These are phyloP conservation scores for Formica selysi DNA, from an alignment of 1,140 invertebrate genomes.

Conservation along the genomic window DNA sequence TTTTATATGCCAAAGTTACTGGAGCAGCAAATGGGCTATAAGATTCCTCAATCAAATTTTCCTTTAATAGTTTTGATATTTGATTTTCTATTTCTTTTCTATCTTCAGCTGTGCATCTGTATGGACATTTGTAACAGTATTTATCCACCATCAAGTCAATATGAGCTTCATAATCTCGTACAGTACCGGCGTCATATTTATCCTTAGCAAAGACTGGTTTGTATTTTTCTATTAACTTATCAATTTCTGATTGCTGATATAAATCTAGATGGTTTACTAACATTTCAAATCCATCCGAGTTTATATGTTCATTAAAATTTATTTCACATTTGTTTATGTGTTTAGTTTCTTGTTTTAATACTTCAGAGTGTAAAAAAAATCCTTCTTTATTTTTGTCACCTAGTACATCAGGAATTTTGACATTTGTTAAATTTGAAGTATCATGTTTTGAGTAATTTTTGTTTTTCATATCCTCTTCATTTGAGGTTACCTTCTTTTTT, in stretches of 20 bases:
- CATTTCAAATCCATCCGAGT: constrained; percentile 12
- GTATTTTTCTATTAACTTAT: constrained; percentile 22
- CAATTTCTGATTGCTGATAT: constrained; percentile 1
- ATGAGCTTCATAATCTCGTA: neutral
- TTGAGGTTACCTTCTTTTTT: neutral
- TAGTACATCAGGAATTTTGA: too few relatives aligned
- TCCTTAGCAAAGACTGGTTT: constrained; percentile 36
- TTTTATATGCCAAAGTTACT: neutral
- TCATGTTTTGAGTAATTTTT: too few relatives aligned
- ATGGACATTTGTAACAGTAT: neutral
- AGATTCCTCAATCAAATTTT: neutral
- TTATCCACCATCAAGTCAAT: neutral
- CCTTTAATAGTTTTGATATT: neutral
- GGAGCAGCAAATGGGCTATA: constrained; percentile 4
- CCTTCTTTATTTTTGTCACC: too few relatives aligned
- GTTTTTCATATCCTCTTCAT: neutral
- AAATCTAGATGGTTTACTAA: constrained; percentile 11
- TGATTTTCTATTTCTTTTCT: constrained; percentile 3
- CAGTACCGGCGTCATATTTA: constrained; percentile 1
- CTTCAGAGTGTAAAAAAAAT: too few relatives aligned
- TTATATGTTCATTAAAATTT: constrained; percentile 38
- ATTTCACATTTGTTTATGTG: constrained; percentile 12
- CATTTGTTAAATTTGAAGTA: too few relatives aligned
- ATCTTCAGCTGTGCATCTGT: neutral
- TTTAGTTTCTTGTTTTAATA: too few relatives aligned